A percentile compares a stretch with the other conserved stretches of the same genome.
Evolutionary conservation across 2,797 vertebrate species (phyloP).

Genomic region (Euphonia xanthogaster): DNA sequence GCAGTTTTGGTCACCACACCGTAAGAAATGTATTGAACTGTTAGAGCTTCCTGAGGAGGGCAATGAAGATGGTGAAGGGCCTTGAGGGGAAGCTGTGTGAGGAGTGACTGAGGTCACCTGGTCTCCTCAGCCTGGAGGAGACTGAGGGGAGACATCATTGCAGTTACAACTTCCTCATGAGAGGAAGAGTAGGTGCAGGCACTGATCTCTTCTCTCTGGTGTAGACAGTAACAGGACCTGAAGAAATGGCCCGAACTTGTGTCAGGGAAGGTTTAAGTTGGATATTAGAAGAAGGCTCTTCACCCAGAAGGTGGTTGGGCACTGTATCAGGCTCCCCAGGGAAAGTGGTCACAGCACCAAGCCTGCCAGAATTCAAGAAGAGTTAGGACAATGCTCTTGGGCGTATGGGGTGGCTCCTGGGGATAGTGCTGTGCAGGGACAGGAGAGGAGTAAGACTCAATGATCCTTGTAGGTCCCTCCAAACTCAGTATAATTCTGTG

Average conservation of each 20-base stretch:
- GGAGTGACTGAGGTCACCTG: background rate
- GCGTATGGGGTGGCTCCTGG: background rate
- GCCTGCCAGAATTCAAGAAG: background rate
- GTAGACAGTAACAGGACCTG: rapidly evolving
- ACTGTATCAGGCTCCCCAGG: background rate
- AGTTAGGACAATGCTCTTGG: background rate
- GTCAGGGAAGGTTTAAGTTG: background rate
- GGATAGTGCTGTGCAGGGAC: background rate
- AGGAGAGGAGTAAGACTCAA: background rate
- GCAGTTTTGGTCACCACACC: background rate
- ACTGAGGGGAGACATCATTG: background rate
- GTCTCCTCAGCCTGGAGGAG: background rate
- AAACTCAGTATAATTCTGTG: background rate
- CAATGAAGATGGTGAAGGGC: background rate
- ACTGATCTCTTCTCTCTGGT: background rate
- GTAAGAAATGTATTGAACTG: background rate
- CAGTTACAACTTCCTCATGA: background rate
- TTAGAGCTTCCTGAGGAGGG: background rate
- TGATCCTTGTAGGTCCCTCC: background rate
- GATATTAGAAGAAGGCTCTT: background rate
- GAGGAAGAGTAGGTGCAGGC: background rate
- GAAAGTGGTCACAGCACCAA: background rate
- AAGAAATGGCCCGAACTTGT: background rate
- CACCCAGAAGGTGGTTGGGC: background rate
- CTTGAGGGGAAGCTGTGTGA: background rate